Evolutionary conservation across 2,113 vertebrate species (phyloP).

Genomic region (Chelonoidis abingdonii): DNA sequence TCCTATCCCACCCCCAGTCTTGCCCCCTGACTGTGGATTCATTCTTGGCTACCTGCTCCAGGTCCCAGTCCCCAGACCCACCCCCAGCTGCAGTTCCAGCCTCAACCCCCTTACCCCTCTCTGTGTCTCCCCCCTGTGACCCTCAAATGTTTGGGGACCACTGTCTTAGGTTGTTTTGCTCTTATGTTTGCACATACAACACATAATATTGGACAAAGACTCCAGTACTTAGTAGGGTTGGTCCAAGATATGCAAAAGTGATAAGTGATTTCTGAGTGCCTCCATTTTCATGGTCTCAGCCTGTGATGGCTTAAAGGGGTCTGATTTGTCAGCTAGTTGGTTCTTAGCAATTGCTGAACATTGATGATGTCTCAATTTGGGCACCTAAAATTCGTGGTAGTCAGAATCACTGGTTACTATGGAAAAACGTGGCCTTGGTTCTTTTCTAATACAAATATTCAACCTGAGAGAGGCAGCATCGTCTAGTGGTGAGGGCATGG

Average conservation of each 20-base stretch:
- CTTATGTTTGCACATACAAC: neutral
- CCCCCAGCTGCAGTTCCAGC: too few species aligned
- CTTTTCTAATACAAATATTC: neutral
- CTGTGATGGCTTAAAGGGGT: neutral
- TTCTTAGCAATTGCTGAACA: neutral
- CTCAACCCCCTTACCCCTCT: too few species aligned
- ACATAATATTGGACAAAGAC: neutral
- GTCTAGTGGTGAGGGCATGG: neutral
- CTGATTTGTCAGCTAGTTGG: neutral
- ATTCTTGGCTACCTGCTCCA: too few species aligned
- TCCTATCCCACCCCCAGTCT: too few species aligned
- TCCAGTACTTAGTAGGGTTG: neutral
- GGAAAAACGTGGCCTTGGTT: fast-evolving
- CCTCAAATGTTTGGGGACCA: too few species aligned
- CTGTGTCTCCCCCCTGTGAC: too few species aligned
- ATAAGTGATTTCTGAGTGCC: neutral
- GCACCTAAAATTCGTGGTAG: neutral
- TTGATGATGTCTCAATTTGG: neutral
- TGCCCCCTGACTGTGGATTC: too few species aligned
- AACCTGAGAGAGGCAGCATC: neutral
- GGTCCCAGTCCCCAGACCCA: too few species aligned
- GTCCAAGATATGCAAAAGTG: neutral
- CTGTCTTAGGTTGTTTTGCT: neutral
- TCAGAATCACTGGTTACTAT: neutral
- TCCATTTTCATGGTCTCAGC: neutral